Evolutionary conservation across 2,797 vertebrate genomes (phyloP).

Genomic region (Clarias pachynema): DNA sequence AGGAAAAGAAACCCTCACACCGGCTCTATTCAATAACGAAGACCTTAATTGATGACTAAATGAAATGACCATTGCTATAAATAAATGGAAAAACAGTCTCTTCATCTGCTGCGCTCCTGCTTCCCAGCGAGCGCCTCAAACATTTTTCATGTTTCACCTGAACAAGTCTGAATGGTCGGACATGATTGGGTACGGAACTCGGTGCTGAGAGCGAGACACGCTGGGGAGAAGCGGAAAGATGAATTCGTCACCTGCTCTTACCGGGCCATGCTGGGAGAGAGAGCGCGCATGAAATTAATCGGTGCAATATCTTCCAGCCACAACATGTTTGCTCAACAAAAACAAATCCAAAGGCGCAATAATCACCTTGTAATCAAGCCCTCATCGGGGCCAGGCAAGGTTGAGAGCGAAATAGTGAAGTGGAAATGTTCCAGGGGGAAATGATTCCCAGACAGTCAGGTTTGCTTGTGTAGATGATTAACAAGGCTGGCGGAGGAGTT

Average conservation of each 20-base stretch:
- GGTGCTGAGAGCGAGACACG: slow-evolving; percentile 25
- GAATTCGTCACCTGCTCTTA: slow-evolving; percentile 55
- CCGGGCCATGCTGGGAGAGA: slow-evolving; percentile 18
- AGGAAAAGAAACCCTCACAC: background rate
- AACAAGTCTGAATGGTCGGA: slow-evolving; percentile 7
- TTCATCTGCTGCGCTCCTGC: background rate
- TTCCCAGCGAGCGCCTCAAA: slow-evolving; percentile 13
- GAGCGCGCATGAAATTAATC: slow-evolving; percentile 45
- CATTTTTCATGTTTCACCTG: slow-evolving; percentile 13
- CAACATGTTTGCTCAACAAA: slow-evolving; percentile 59
- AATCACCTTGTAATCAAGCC: slow-evolving; percentile 63
- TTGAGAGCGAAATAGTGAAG: background rate
- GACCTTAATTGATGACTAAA: background rate
- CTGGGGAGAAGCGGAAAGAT: slow-evolving; percentile 40
- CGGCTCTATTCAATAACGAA: background rate
- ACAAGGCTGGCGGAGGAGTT: background rate
- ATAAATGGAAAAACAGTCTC: slow-evolving; percentile 11
- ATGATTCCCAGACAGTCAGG: background rate
- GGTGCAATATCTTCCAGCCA: slow-evolving; percentile 58
- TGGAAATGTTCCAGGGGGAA: background rate
- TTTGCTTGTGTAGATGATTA: background rate
- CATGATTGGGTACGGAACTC: slow-evolving; percentile 15
- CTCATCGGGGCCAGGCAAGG: slow-evolving; percentile 56
- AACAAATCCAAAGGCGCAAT: slow-evolving; percentile 47
- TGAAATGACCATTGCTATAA: background rate